Percentiles rank a stretch among this genome's conserved stretches.
Conservation (phyloP, 1,140 invertebrate genomes). For the Olivierus martensii region DNA sequence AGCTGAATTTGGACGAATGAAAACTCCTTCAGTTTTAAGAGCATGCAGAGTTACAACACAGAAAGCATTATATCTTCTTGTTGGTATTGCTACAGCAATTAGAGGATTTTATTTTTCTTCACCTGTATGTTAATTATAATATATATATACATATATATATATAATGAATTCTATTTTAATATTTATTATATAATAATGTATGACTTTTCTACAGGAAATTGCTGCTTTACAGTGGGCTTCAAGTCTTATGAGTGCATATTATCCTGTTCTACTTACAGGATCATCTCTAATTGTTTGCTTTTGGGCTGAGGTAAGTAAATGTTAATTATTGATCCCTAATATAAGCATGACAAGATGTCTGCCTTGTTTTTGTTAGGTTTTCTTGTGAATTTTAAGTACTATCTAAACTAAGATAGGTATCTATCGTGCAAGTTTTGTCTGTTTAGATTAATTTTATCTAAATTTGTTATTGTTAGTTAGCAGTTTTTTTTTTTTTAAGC, state of each 20-base stretch:
- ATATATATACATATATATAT: conserved; percentile 10
- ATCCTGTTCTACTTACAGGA: conserved; percentile 73
- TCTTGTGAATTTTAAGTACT: no score
- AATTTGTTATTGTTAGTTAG: no score
- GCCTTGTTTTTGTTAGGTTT: no score
- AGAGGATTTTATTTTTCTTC: conserved; percentile 78
- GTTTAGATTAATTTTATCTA: no score
- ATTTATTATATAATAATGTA: no score
- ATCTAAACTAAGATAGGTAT: no score
- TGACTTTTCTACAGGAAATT: conserved; percentile 44
- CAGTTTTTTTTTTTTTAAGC: no score
- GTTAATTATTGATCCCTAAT: no score
- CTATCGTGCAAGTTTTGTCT: no score
- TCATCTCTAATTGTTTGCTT: conserved; percentile 84
- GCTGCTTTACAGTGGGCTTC: conserved; percentile 63
- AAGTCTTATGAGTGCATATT: conserved; percentile 75
- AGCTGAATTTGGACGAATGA: conserved; percentile 60
- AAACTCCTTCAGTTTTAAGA: conserved; percentile 57
- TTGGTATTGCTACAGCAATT: conserved; percentile 68
- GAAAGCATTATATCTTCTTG: conserved; percentile 77
- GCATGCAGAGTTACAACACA: conserved; percentile 79
- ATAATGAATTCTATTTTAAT: no score
- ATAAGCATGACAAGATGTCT: no score
- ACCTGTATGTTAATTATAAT: conserved; percentile 46
- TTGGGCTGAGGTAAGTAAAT: conserved; percentile 70